phyloP scores from a whole-genome alignment of 2,113 vertebrate genomes.

The Seriola rivoliana region DNA sequence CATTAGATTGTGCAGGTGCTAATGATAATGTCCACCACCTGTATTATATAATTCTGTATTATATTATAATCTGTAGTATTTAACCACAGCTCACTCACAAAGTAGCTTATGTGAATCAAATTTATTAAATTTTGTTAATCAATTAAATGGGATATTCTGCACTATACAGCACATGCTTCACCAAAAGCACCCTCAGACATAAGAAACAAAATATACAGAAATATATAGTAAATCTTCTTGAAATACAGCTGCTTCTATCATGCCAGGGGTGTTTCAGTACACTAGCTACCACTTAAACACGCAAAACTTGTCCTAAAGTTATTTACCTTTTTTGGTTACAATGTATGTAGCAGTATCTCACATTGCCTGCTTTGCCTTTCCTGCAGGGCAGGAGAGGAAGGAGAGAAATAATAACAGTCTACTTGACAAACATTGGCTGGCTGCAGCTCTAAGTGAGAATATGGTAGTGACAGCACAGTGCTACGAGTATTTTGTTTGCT shows the following conservation, averaged over 20 bases:
- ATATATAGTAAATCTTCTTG: background rate
- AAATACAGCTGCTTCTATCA: conserved; percentile 44
- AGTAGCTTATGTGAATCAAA: background rate
- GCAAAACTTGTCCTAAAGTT: conserved; percentile 39
- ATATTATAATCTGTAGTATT: too few relatives aligned
- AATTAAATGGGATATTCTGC: background rate
- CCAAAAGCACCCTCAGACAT: conserved; percentile 4
- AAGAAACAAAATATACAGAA: background rate
- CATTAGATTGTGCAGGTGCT: background rate
- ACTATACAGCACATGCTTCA: conserved; percentile 4
- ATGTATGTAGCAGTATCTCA: conserved; percentile 86
- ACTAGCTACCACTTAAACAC: conserved; percentile 29
- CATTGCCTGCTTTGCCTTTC: conserved; percentile 87
- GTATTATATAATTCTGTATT: background rate
- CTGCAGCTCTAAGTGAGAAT: background rate
- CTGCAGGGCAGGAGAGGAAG: conserved; percentile 83
- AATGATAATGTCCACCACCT: background rate
- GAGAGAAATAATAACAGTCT: conserved; percentile 65
- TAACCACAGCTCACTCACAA: too few relatives aligned
- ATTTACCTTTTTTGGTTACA: conserved; percentile 90
- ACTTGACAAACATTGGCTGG: conserved; percentile 12
- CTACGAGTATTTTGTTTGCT: background rate
- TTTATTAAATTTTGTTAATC: background rate
- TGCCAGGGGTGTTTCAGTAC: conserved; percentile 35
- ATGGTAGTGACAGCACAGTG: background rate